These are phyloP conservation scores for Sphaerodactylus townsendi DNA, from an alignment of 2,113 vertebrate species.

Conservation along the genomic window DNA sequence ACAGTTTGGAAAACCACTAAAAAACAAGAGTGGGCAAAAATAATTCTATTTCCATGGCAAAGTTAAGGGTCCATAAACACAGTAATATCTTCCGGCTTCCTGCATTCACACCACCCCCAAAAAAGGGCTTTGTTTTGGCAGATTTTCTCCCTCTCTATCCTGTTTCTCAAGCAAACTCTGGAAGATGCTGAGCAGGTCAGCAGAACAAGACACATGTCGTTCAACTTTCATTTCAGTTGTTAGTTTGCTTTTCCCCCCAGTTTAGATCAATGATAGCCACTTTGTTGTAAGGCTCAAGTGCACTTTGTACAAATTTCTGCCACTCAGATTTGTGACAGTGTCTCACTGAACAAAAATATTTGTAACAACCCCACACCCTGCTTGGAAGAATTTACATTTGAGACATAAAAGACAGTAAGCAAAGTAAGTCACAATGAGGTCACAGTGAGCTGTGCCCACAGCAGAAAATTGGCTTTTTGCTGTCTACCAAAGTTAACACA, in stretches of 20 bases:
- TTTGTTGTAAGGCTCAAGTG: background rate
- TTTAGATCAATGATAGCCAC: too few relatives aligned
- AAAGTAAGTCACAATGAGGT: background rate
- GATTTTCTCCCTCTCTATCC: background rate
- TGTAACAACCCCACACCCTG: background rate
- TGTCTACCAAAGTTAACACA: background rate
- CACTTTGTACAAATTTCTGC: background rate
- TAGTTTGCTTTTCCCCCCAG: background rate
- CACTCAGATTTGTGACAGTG: background rate
- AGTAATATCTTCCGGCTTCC: background rate
- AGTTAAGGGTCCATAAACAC: background rate
- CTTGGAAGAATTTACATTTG: background rate
- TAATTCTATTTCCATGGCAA: background rate
- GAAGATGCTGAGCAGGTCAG: background rate
- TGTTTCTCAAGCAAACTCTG: background rate
- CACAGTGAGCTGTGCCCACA: background rate
- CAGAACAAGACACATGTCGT: background rate
- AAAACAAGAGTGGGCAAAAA: background rate
- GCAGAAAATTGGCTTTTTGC: background rate
- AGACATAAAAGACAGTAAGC: background rate
- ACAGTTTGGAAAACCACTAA: background rate
- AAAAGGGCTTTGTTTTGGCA: background rate
- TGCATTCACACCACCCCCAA: background rate
- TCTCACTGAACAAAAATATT: background rate
- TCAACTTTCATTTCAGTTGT: background rate